Percentiles rank a stretch among this genome's conserved stretches.
These are phyloP conservation scores for Meleagris gallopavo DNA, from an alignment of 2,113 vertebrate genomes.

Conservation along the genomic window DNA sequence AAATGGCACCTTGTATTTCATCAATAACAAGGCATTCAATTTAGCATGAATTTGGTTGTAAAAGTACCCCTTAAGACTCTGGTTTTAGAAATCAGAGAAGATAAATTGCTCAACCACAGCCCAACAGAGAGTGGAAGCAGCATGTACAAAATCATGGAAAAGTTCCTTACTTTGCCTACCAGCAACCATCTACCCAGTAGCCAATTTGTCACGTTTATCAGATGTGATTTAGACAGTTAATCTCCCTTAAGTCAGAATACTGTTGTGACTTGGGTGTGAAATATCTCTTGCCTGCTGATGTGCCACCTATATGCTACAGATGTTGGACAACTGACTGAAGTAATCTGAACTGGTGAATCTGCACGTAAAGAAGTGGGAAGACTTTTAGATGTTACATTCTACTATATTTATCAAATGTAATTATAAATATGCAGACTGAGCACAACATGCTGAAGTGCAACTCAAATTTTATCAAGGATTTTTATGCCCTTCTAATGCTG, in stretches of 20 bases:
- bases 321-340: not conserved
- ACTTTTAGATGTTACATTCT: not conserved
- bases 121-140: not conserved
- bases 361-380: not conserved
- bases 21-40: not conserved
- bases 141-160: fast-evolving
- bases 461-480: not conserved
- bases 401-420: not conserved
- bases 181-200: not conserved
- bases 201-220: not conserved
- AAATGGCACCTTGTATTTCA: not conserved
- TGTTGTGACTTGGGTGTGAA: not conserved
- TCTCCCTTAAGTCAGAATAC: not conserved
- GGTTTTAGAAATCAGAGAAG: not conserved
- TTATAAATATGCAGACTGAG: not conserved
- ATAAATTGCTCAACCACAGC: not conserved
- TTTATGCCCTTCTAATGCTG: not conserved
- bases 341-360: not conserved
- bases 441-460: not conserved
- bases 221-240: not conserved
- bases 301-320: not conserved
- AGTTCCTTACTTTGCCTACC: not conserved
- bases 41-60: not conserved
- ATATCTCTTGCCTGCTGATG: not conserved
- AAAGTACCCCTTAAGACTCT: not conserved